phyloP scores from a whole-genome alignment of 2,113 vertebrate genomes.

The Perognathus longimembris region DNA sequence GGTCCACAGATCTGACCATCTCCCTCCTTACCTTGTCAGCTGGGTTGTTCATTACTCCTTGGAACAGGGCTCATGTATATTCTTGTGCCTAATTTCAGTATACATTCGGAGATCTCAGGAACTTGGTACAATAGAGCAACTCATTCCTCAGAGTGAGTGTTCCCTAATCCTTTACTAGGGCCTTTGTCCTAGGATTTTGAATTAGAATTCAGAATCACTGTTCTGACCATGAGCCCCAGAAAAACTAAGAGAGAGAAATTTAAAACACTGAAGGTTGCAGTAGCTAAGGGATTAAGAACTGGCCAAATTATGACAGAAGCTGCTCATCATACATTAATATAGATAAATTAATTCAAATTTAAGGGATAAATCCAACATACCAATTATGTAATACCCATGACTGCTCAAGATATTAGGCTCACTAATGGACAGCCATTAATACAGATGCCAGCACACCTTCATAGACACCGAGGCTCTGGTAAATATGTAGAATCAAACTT shows the following conservation, averaged over 20 bases:
- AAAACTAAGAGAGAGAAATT: neutral
- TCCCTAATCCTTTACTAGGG: neutral
- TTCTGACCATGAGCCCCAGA: neutral
- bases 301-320: neutral
- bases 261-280: neutral
- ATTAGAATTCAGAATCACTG: neutral
- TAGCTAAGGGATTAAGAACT: neutral
- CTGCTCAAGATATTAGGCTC: slow-evolving; percentile 42
- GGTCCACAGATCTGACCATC: neutral
- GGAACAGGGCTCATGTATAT: neutral
- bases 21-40: neutral
- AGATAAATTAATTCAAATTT: slow-evolving; percentile 60
- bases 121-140: neutral
- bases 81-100: neutral
- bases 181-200: slow-evolving; percentile 20
- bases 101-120: neutral
- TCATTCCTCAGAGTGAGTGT: neutral
- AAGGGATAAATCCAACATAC: slow-evolving; percentile 60
- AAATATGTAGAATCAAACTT: slow-evolving; percentile 50
- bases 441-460: slow-evolving; percentile 6
- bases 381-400: neutral
- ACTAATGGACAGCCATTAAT: neutral
- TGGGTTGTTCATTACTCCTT: neutral
- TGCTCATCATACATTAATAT: neutral
- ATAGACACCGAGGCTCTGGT: neutral